Percentiles rank a stretch among this genome's conserved stretches.
Evolutionary conservation across 2,797 vertebrate genomes (phyloP).

Genomic region (Eospalax fontanierii): DNA sequence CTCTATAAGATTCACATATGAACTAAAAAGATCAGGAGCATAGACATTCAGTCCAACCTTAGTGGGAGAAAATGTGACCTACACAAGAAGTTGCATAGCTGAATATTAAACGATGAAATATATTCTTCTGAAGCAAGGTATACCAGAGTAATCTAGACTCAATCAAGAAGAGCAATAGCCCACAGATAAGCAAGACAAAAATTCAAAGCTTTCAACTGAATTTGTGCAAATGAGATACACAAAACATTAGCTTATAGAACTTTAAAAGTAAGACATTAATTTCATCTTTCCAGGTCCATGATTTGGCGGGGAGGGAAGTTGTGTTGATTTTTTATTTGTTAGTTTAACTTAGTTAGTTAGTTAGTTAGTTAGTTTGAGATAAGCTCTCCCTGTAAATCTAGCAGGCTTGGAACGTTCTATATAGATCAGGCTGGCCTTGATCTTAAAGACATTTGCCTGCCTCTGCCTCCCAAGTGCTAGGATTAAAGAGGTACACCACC

Average conservation of each 20-base stretch:
- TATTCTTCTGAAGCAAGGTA: not conserved
- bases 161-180: not conserved
- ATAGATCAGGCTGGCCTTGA: too few species aligned
- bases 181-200: not conserved
- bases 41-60: not conserved
- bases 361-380: too few species aligned
- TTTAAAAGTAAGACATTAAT: constrained; percentile 11
- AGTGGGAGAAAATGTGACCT: not conserved
- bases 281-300: not conserved
- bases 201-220: constrained; percentile 3
- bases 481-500: too few species aligned
- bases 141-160: not conserved
- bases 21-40: not conserved
- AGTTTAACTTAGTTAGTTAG: too few species aligned
- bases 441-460: too few species aligned
- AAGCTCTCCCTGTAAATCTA: too few species aligned
- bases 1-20: not conserved
- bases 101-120: not conserved
- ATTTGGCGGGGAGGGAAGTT: too few species aligned
- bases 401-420: too few species aligned
- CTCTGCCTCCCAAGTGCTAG: too few species aligned
- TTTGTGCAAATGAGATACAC: constrained; percentile 41
- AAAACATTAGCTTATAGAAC: not conserved
- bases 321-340: too few species aligned
- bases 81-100: not conserved